Evolutionary conservation across 2,113 vertebrate genomes (phyloP).

Genomic region (Lagopus leucura): DNA sequence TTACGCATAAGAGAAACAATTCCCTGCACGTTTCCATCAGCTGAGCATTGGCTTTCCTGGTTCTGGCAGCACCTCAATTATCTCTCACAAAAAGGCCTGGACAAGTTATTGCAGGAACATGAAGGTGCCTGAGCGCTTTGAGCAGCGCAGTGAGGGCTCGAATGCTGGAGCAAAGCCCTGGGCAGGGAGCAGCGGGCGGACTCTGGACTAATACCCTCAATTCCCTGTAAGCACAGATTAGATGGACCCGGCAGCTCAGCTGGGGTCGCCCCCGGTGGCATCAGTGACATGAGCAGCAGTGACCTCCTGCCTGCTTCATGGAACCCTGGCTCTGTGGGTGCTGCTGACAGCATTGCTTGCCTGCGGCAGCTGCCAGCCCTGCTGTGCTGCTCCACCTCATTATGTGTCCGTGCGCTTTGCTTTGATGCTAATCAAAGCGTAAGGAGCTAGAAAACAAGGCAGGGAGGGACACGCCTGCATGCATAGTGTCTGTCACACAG

Average conservation of each 20-base stretch:
- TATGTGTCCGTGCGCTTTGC: conserved; percentile 20
- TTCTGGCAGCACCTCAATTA: not conserved
- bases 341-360: conserved; percentile 4
- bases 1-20: not conserved
- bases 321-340: not conserved
- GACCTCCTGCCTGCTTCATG: not conserved
- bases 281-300: not conserved
- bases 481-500: not conserved
- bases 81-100: conserved; percentile 2
- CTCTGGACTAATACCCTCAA: not conserved
- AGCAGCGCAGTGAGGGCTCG: not conserved
- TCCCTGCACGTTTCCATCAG: not conserved
- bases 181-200: not conserved
- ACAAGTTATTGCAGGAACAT: conserved; percentile 5
- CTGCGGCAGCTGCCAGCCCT: conserved; percentile 9
- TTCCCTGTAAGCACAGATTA: conserved; percentile 50
- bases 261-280: not conserved
- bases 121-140: not conserved
- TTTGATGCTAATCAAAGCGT: conserved; percentile 52
- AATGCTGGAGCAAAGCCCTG: not conserved
- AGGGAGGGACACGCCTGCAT: conserved; percentile 3
- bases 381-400: conserved; percentile 39
- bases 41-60: not conserved
- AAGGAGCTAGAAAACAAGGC: not conserved
- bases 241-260: not conserved